Evolutionary conservation across 92 coral and sea anemone species (phyloP).

Genomic region (Bergia sp.): DNA sequence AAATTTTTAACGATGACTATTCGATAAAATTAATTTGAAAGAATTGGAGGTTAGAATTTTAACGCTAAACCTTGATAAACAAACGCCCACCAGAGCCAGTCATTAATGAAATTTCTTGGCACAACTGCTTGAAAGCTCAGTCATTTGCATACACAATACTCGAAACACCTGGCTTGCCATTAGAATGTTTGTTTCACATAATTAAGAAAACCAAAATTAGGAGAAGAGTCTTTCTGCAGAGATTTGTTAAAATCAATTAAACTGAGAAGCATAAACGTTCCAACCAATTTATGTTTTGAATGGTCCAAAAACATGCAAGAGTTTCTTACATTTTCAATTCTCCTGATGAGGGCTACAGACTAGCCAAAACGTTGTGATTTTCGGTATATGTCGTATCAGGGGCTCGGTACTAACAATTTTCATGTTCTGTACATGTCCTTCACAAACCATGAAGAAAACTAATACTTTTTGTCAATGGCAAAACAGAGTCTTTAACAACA

Average conservation of each 20-base stretch:
- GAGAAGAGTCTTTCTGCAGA: too few species aligned
- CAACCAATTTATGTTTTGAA: not conserved
- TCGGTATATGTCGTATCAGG: too few species aligned
- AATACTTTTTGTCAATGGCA: too few species aligned
- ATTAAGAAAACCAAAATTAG: not conserved
- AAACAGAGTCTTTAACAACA: too few species aligned
- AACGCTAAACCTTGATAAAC: not conserved
- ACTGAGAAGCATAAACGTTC: not conserved
- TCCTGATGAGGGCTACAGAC: not conserved
- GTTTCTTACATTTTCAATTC: too few species aligned
- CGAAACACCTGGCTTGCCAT: not conserved
- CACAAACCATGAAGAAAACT: too few species aligned
- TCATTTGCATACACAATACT: not conserved
- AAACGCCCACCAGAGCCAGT: not conserved
- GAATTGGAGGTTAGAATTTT: not conserved
- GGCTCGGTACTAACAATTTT: too few species aligned
- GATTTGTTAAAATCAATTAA: not conserved
- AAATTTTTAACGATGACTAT: not conserved
- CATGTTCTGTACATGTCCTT: too few species aligned
- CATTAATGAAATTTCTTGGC: not conserved
- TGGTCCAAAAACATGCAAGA: not conserved
- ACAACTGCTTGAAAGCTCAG: not conserved
- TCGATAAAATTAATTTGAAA: not conserved
- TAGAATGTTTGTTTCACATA: not conserved
- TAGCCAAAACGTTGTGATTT: too few species aligned